phyloP scores from a whole-genome alignment of 2,888 invertebrate genomes.

The Rhaphigaster nebulosa region DNA sequence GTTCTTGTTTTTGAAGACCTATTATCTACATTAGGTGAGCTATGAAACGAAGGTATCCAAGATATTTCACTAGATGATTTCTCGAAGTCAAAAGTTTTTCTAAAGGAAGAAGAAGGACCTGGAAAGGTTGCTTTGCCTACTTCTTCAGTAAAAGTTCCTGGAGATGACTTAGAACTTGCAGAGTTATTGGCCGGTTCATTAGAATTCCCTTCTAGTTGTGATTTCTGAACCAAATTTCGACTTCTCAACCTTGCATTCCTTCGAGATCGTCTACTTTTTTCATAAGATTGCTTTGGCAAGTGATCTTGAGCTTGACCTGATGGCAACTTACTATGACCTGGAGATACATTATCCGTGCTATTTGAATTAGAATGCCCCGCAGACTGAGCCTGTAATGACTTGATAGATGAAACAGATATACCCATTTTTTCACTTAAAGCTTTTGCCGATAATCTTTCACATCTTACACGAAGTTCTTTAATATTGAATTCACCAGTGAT shows the following conservation, averaged over 20 bases:
- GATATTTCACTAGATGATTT: not conserved
- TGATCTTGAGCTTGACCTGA: not conserved
- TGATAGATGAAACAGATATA: not conserved
- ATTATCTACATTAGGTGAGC: not conserved
- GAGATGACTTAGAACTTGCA: not conserved
- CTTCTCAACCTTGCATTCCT: not conserved
- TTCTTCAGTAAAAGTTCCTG: not conserved
- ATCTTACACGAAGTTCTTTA: conserved; percentile 35
- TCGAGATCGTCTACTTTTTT: conserved; percentile 1
- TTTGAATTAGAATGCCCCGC: not conserved
- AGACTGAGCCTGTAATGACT: not conserved
- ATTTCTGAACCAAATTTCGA: not conserved
- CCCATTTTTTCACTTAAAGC: conserved; percentile 39
- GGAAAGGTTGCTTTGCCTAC: not conserved
- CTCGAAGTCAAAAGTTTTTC: not conserved
- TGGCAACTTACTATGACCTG: not conserved
- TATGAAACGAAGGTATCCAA: not conserved
- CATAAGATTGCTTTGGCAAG: not conserved
- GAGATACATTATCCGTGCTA: not conserved
- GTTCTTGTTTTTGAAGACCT: not conserved
- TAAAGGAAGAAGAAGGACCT: not conserved
- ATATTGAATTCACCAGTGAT: not conserved
- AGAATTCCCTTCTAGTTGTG: not conserved
- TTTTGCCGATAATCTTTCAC: not conserved
- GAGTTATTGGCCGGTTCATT: not conserved